Conservation (phyloP, 1,140 invertebrate species). For the Pogonognathellus flavescens region DNA sequence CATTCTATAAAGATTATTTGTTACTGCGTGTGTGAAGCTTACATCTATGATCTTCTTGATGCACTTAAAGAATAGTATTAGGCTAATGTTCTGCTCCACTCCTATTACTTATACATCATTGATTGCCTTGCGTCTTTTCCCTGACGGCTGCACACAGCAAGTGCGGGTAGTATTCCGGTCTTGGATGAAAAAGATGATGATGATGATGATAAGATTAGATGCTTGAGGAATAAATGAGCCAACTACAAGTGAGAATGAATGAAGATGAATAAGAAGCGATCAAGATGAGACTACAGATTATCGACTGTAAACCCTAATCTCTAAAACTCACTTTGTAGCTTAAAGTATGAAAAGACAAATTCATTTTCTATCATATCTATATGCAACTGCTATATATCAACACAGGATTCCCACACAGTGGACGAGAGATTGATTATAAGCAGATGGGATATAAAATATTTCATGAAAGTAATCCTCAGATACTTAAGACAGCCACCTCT, state of each 20-base stretch:
- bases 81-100: too few relatives aligned
- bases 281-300: slow-evolving; percentile 22
- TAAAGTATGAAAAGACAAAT: slow-evolving; percentile 24
- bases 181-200: slow-evolving; percentile 14
- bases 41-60: too few relatives aligned
- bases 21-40: too few relatives aligned
- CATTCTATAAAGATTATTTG: too few relatives aligned
- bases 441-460: too few relatives aligned
- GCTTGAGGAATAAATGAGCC: slow-evolving; percentile 43
- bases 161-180: background rate
- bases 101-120: background rate
- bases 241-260: slow-evolving; percentile 42
- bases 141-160: slow-evolving; percentile 14
- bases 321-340: slow-evolving; percentile 45
- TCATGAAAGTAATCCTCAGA: too few relatives aligned
- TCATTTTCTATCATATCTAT: slow-evolving; percentile 2
- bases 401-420: too few relatives aligned
- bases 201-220: slow-evolving; percentile 47
- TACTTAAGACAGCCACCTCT: too few relatives aligned
- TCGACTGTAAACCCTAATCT: slow-evolving; percentile 28
- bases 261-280: slow-evolving; percentile 46
- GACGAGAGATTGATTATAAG: too few relatives aligned
- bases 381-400: too few relatives aligned
- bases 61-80: too few relatives aligned
- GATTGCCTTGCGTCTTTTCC: slow-evolving; percentile 7